Evolutionary conservation across 37 sponge, comb jelly and placozoan species (phyloP).

Genomic region (Corticium candelabrum): DNA sequence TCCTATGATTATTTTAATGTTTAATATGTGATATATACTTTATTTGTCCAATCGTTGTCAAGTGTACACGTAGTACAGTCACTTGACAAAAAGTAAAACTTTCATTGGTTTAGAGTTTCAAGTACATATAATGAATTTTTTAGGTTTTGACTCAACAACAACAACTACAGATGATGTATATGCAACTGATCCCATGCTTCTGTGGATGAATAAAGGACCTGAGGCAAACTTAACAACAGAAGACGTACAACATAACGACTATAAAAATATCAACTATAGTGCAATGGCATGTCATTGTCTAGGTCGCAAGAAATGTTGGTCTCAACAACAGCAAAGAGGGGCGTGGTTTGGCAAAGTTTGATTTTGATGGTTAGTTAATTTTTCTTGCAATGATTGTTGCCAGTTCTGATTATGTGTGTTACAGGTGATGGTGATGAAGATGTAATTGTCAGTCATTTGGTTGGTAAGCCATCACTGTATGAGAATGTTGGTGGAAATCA

Average conservation of each 20-base stretch:
- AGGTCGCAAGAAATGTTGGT: background rate
- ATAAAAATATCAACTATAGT: too few species aligned
- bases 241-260: background rate
- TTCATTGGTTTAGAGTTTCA: too few species aligned
- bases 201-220: constrained; percentile 7
- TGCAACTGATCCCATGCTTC: background rate
- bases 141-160: constrained; percentile 3
- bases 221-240: background rate
- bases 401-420: background rate
- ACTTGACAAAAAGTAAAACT: too few species aligned
- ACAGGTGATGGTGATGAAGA: constrained; percentile 12
- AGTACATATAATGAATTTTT: background rate
- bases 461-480: background rate
- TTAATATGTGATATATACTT: too few species aligned
- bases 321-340: constrained; percentile 1
- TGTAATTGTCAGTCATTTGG: background rate
- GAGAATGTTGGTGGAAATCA: constrained; percentile 3
- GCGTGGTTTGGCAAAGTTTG: background rate
- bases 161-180: constrained; percentile 3
- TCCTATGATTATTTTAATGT: too few species aligned
- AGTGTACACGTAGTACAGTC: too few species aligned
- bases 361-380: constrained; percentile 2
- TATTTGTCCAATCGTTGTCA: too few species aligned
- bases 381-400: background rate
- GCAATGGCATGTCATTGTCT: too few species aligned